A percentile compares a stretch with the other conserved stretches of the same genome.
phyloP scores from a whole-genome alignment of 2,797 vertebrate species.

The Heteromormyrus szaboi region DNA sequence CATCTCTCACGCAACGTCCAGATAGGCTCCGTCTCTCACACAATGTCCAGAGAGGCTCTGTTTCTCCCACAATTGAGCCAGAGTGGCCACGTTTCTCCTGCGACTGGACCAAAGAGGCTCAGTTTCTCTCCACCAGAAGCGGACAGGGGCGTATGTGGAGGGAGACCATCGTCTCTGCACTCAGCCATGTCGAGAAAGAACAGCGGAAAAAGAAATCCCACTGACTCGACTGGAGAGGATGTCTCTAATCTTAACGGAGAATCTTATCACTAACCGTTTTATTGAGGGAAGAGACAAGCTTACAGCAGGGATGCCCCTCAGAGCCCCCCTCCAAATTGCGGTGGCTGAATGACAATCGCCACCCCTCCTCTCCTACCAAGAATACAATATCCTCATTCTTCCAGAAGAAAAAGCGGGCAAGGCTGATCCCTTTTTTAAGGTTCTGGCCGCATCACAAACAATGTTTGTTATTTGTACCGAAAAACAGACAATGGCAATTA shows the following conservation, averaged over 20 bases:
- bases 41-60: neutral
- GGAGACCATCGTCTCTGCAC: slow-evolving; percentile 39
- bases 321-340: neutral
- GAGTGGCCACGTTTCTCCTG: neutral
- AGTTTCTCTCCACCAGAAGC: neutral
- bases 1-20: neutral
- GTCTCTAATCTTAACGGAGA: slow-evolving; percentile 18
- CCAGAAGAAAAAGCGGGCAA: neutral
- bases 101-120: neutral
- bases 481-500: neutral
- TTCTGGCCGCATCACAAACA: neutral
- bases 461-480: neutral
- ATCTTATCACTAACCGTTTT: slow-evolving; percentile 19
- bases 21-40: neutral
- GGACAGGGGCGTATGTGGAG: slow-evolving; percentile 37
- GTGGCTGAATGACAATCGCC: neutral
- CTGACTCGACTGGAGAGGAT: slow-evolving; percentile 5
- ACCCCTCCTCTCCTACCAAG: neutral
- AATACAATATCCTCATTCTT: slow-evolving; percentile 10
- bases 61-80: neutral
- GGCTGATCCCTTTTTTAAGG: neutral
- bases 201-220: slow-evolving; percentile 30
- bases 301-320: neutral
- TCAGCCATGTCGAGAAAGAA: slow-evolving; percentile 31
- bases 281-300: slow-evolving; percentile 2